phyloP scores from a whole-genome alignment of 2,113 vertebrate species.

The Catagonus wagneri region DNA sequence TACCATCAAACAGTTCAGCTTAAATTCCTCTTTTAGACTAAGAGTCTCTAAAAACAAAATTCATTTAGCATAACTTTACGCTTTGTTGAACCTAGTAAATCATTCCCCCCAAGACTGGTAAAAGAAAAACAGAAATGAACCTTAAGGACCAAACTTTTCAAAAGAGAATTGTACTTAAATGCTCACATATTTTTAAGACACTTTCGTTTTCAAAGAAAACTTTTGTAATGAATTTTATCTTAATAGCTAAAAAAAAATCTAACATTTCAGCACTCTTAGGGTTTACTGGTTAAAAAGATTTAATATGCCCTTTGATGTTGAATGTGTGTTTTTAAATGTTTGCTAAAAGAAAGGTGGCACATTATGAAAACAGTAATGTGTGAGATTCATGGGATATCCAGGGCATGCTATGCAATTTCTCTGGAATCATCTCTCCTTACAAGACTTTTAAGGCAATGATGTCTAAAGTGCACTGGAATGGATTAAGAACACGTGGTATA shows the following conservation, averaged over 20 bases:
- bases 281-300: not conserved
- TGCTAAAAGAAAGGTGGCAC: not conserved
- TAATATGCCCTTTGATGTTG: not conserved
- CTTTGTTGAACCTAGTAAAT: not conserved
- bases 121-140: not conserved
- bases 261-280: not conserved
- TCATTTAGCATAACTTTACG: not conserved
- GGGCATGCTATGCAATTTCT: not conserved
- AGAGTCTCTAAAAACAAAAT: slow-evolving; percentile 6
- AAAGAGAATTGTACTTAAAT: not conserved
- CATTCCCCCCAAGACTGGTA: not conserved
- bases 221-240: not conserved
- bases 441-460: not conserved
- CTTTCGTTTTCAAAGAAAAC: not conserved
- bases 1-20: not conserved
- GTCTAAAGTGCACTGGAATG: not conserved
- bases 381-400: not conserved
- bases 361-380: not conserved
- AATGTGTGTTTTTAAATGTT: not conserved
- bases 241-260: not conserved
- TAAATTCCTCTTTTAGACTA: not conserved
- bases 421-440: too few species aligned
- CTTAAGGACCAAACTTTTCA: not conserved
- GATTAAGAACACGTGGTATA: too few species aligned
- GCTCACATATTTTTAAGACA: not conserved